Percentiles rank a stretch among this genome's conserved stretches.
These are phyloP conservation scores for Myiagra hebetior DNA, from an alignment of 2,113 vertebrate species.

Conservation along the genomic window DNA sequence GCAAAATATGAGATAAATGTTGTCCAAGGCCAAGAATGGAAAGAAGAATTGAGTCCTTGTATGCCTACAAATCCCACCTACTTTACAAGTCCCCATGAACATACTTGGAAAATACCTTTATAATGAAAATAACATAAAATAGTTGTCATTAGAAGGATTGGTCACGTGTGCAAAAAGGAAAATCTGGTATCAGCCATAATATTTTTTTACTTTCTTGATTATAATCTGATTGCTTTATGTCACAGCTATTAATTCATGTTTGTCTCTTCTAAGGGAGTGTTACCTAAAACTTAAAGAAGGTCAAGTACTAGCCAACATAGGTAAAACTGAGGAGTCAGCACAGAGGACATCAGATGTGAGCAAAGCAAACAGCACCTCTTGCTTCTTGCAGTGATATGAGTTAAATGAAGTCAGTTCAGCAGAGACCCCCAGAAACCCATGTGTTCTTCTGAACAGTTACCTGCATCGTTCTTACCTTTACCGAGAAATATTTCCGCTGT, in stretches of 20 bases:
- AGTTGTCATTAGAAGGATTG: neutral
- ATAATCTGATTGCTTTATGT: neutral
- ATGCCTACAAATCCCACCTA: neutral
- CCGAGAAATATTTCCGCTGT: neutral
- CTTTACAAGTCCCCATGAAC: neutral
- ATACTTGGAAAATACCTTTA: neutral
- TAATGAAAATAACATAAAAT: neutral
- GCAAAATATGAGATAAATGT: neutral
- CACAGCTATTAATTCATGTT: neutral
- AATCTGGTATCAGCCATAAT: neutral
- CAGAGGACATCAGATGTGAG: neutral
- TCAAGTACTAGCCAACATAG: neutral
- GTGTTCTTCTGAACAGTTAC: neutral
- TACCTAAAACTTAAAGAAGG: neutral
- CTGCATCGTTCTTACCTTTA: neutral
- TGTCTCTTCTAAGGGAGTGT: neutral
- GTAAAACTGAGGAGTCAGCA: neutral
- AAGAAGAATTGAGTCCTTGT: neutral
- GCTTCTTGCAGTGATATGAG: neutral
- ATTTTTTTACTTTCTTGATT: neutral
- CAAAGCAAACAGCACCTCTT: neutral
- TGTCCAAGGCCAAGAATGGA: neutral
- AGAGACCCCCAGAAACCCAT: neutral
- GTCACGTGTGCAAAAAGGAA: neutral
- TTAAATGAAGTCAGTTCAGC: neutral